These are phyloP conservation scores for Corynorhinus townsendii DNA, from an alignment of 2,113 vertebrate genomes.

Conservation along the genomic window DNA sequence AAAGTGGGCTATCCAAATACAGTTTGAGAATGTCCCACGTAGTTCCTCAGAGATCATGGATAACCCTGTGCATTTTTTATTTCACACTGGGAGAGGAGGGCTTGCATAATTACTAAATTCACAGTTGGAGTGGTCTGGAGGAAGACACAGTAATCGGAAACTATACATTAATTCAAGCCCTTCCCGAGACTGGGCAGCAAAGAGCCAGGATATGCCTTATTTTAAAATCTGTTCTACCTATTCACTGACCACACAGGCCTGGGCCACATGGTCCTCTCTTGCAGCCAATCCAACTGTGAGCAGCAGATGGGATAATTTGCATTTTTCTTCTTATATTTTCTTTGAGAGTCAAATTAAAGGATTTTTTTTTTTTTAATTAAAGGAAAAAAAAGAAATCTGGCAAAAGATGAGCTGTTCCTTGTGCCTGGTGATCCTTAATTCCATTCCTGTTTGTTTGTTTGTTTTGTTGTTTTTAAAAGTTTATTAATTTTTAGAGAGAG, in stretches of 20 bases:
- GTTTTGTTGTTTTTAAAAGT: neutral
- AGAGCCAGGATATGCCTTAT: constrained; percentile 42
- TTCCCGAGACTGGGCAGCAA: neutral
- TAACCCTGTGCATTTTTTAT: neutral
- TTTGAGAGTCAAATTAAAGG: constrained; percentile 35
- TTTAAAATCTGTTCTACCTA: constrained; percentile 56
- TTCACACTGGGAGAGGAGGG: neutral
- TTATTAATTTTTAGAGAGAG: neutral
- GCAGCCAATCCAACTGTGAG: constrained; percentile 69
- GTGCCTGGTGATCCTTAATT: neutral
- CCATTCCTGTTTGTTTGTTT: neutral
- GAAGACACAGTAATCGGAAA: neutral
- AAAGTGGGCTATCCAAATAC: neutral
- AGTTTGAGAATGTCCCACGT: neutral
- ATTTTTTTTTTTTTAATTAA: neutral
- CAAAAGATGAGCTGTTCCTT: neutral
- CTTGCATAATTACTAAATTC: neutral
- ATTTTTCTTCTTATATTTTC: constrained; percentile 57
- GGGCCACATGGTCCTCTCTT: constrained; percentile 57
- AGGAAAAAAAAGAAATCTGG: neutral
- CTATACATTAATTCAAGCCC: constrained; percentile 17
- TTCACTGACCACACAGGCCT: constrained; percentile 55
- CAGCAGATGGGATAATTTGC: constrained; percentile 72
- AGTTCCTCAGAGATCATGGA: neutral
- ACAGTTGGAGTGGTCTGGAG: neutral